A percentile compares a stretch with the other conserved stretches of the same genome.
These are phyloP conservation scores for Monarcha castaneiventris DNA, from an alignment of 2,113 vertebrate species.

Conservation along the genomic window DNA sequence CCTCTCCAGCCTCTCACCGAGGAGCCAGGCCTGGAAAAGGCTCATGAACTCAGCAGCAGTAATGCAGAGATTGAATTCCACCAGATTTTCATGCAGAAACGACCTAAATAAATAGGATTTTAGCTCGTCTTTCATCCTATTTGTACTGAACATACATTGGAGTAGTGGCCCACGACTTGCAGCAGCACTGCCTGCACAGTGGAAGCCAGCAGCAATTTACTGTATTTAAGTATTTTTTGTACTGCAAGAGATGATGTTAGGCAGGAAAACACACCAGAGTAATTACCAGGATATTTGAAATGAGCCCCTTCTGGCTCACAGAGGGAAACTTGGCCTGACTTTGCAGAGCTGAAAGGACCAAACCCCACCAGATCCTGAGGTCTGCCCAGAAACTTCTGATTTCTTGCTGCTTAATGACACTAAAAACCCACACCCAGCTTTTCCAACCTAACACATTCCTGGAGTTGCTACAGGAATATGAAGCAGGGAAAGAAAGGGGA, in stretches of 20 bases:
- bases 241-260: background rate
- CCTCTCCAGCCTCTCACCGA: background rate
- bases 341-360: background rate
- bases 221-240: background rate
- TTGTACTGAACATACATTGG: background rate
- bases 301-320: background rate
- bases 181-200: background rate
- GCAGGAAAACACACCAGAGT: background rate
- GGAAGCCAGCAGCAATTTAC: background rate
- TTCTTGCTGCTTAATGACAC: background rate
- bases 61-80: background rate
- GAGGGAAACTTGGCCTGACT: background rate
- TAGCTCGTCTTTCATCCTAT: background rate
- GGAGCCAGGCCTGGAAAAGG: background rate
- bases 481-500: background rate
- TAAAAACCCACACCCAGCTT: background rate
- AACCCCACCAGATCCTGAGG: background rate
- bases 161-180: background rate
- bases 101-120: background rate
- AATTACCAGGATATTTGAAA: background rate
- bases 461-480: background rate
- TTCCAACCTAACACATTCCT: background rate
- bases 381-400: background rate
- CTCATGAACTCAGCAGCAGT: rapidly evolving
- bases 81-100: background rate